Conservation (phyloP, 2,888 invertebrate genomes). For the Aleiodes alternator region DNA sequence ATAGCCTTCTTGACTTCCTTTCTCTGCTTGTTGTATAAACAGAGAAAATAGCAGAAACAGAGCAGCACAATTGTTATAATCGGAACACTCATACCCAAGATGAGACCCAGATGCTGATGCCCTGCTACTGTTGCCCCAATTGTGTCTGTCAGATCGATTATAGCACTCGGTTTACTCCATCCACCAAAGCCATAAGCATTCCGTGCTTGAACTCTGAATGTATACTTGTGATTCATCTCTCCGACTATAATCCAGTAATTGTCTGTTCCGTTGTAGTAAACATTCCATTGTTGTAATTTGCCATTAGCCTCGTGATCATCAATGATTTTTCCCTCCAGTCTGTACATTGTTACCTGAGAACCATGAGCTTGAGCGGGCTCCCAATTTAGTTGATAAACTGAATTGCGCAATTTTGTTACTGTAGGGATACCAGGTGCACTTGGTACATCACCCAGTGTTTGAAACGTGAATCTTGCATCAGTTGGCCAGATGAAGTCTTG, state of each 20-base stretch:
- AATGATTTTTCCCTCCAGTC: constrained; percentile 82
- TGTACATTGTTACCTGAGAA: constrained; percentile 84
- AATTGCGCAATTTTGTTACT: constrained; percentile 84
- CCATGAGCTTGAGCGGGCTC: constrained; percentile 86
- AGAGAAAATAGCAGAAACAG: constrained; percentile 76
- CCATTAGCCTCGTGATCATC: constrained; percentile 53
- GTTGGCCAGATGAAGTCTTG: constrained; percentile 84
- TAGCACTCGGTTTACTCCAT: constrained; percentile 82
- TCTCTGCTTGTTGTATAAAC: constrained; percentile 79
- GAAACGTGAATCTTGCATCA: constrained; percentile 83
- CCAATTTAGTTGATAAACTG: constrained; percentile 89
- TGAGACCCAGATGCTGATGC: constrained; percentile 78
- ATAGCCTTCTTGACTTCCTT: constrained; percentile 83
- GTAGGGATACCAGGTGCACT: constrained; percentile 86
- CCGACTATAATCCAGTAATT: constrained; percentile 87
- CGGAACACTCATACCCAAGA: constrained; percentile 81
- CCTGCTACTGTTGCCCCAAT: constrained; percentile 74
- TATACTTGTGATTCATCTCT: constrained; percentile 79
- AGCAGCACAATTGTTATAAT: constrained; percentile 70
- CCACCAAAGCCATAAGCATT: constrained; percentile 91
- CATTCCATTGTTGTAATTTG: constrained; percentile 76
- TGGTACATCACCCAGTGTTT: constrained; percentile 88
- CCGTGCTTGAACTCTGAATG: constrained; percentile 86
- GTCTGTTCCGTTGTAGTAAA: constrained; percentile 87
- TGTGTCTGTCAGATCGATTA: constrained; percentile 78